Conservation (phyloP, 2,797 vertebrate genomes). For the Chelonia mydas region DNA sequence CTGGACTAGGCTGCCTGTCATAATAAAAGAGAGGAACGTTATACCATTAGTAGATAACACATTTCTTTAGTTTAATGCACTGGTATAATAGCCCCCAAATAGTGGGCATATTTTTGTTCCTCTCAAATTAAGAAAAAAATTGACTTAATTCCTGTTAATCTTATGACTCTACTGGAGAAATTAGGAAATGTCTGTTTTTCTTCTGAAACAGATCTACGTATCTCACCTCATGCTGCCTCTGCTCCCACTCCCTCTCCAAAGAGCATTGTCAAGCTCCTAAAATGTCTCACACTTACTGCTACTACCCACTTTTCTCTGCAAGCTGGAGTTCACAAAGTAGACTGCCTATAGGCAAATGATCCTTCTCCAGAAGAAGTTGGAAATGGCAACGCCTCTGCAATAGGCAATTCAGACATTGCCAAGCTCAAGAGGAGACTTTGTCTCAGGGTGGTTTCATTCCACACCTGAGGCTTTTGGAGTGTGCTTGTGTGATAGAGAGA, state of each 20-base stretch:
- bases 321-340: not conserved
- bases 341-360: not conserved
- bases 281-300: not conserved
- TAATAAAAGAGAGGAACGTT: not conserved
- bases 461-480: not conserved
- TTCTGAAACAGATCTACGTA: not conserved
- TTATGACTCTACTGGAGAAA: not conserved
- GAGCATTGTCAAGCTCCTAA: not conserved
- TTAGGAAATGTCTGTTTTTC: not conserved
- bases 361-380: not conserved
- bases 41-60: not conserved
- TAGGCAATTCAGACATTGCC: not conserved
- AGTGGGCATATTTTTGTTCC: not conserved
- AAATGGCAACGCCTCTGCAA: not conserved
- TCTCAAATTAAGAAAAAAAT: not conserved
- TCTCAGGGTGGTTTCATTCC: not conserved
- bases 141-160: not conserved
- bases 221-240: not conserved
- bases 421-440: not conserved
- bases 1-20: not conserved
- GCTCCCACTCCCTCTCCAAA: not conserved
- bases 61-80: not conserved
- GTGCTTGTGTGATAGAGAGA: fast-evolving
- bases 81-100: not conserved
- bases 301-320: not conserved